Conservation (phyloP, 2,113 vertebrate species). For the Datnioides undecimradiatus region DNA sequence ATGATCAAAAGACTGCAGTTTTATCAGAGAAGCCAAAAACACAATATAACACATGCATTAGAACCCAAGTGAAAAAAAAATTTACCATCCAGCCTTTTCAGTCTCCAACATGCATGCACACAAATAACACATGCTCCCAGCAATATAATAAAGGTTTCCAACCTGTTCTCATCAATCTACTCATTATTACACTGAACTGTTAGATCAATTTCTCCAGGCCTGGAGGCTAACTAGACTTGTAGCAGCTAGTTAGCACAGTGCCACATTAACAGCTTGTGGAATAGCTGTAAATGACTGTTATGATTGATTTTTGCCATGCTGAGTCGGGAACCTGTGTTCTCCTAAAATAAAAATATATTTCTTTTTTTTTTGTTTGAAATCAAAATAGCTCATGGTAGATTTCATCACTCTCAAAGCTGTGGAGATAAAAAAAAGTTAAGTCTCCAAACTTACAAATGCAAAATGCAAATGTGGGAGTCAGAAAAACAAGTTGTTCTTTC, state of each 20-base stretch:
- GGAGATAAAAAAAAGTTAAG: not conserved
- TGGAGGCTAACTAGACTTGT: constrained; percentile 38
- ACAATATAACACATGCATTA: too few species aligned
- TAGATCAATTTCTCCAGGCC: constrained; percentile 28
- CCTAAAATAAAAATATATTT: not conserved
- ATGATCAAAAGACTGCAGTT: too few species aligned
- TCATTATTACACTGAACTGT: constrained; percentile 45
- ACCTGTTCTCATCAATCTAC: constrained; percentile 55
- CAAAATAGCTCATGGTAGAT: not conserved
- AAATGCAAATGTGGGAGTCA: not conserved
- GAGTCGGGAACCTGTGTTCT: not conserved
- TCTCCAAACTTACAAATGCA: not conserved
- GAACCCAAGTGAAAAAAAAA: not conserved
- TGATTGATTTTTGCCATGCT: constrained; percentile 29
- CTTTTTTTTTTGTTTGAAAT: too few species aligned
- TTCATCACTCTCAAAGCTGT: not conserved
- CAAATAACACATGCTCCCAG: constrained; percentile 13
- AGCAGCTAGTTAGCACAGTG: constrained; percentile 49
- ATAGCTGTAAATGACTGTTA: constrained; percentile 15
- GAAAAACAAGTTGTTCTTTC: not conserved
- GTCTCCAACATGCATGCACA: not conserved
- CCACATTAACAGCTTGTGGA: constrained; percentile 38
- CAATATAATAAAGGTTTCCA: constrained; percentile 47
- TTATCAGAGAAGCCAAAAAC: too few species aligned
- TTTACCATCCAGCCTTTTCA: not conserved